Base-by-base conservation (phyloP, 2,888 invertebrate species). In the Cantharis lateralis region DNA sequence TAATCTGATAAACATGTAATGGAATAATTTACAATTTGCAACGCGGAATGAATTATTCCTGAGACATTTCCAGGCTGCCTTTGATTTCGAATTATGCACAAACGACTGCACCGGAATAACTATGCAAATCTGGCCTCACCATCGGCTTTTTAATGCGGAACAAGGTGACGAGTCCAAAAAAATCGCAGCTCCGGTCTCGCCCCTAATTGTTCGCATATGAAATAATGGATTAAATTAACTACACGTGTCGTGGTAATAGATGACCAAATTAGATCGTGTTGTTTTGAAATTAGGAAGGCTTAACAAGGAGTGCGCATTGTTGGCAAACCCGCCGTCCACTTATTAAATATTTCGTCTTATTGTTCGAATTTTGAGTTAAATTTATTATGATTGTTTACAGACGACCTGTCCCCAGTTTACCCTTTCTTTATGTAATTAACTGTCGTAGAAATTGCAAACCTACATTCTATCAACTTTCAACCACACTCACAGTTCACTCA, bases 101-200 rank as follows among this genome's bases (percentile, higher is more conserved):
- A 83, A 82, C 82, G 83, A 83, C 80, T 82, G 84, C 81, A 83
- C 81, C 80, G 80, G 80, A 84, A 85, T 84, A 84, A 84, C 82
- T 85, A 84, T 84, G 84, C 81, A 82, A 84, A 85, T 84, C 83
- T 79, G 71, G 48, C 5, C 9, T 7, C 48, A 48, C n/a, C 48
- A 48, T n/a, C 48, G n/a, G 48, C 48, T 9, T 48, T 48, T 48
- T 48, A 48, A 48, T 48, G 4, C 9, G 48, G 48, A 48, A 48
- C n/a, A n/a, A 48, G 48, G n/a, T 48, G 9, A 48, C 13, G 9
- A n/a, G n/a, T 48, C 2, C 48, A n/a, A 48, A 48, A n/a, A 32
- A 13, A 1, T 7, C 48, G 2, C 3, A 32, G 3, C n/a, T 48
- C n/a, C 9, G 48, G 48, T n/a, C n/a, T 48, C 48, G n/a, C 48